Evolutionary conservation across 2,797 vertebrate genomes (phyloP).

Genomic region (Mionectes olivaceus): DNA sequence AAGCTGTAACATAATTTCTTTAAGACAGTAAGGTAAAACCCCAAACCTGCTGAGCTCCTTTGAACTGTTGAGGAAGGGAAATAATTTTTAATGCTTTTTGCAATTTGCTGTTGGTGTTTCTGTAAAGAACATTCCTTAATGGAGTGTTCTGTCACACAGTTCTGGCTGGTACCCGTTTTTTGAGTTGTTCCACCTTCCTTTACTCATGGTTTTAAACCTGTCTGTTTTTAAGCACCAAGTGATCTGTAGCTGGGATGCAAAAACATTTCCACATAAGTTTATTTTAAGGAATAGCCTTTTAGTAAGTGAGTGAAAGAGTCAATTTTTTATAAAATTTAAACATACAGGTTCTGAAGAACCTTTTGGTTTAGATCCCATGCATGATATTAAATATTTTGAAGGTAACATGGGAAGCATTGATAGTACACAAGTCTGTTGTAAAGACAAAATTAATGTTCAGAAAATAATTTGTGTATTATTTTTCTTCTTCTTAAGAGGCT

Average conservation of each 20-base stretch:
- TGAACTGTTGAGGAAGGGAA: neutral
- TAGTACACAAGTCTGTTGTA: neutral
- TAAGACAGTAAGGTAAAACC: neutral
- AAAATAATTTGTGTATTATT: neutral
- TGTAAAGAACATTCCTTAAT: neutral
- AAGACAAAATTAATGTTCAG: neutral
- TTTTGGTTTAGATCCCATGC: neutral
- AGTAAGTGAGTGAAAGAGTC: neutral
- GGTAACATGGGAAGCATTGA: neutral
- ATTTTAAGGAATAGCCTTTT: neutral
- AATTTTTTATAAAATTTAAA: neutral
- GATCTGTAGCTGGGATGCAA: neutral
- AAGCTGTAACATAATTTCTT: neutral
- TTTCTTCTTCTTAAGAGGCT: neutral
- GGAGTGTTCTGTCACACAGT: neutral
- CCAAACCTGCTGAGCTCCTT: neutral
- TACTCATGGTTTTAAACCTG: neutral
- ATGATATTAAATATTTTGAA: neutral
- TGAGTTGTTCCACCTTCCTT: neutral
- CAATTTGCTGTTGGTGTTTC: neutral
- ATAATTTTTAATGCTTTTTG: neutral
- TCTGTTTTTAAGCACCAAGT: neutral
- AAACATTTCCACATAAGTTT: neutral
- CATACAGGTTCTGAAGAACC: neutral
- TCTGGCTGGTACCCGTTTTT: neutral